A percentile compares a stretch with the other conserved stretches of the same genome.
phyloP scores from a whole-genome alignment of 1,140 invertebrate genomes.

The Kradibia gibbosae region DNA sequence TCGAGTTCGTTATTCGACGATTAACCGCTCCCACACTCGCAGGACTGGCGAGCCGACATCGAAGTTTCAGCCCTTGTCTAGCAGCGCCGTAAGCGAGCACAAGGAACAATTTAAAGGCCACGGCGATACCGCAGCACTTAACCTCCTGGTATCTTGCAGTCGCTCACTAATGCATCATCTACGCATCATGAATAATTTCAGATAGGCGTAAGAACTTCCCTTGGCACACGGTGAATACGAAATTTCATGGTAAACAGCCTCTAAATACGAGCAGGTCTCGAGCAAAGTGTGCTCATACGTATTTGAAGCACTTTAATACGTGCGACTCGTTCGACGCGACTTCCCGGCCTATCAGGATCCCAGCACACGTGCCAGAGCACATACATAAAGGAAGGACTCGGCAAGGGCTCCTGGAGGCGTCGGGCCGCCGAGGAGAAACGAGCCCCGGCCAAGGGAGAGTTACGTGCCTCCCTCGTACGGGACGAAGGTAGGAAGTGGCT shows the following conservation, averaged over 20 bases:
- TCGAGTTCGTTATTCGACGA: too few relatives aligned
- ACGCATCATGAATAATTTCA: neutral
- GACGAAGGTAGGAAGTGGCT: too few relatives aligned
- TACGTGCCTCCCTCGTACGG: neutral
- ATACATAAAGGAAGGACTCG: constrained; percentile 7
- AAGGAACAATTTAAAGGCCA: too few relatives aligned
- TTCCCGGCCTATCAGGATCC: neutral
- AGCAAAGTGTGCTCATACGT: neutral
- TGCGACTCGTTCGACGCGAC: neutral
- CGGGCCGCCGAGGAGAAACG: neutral
- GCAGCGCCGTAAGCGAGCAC: too few relatives aligned
- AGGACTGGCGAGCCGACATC: too few relatives aligned
- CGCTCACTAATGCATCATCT: neutral
- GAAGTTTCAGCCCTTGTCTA: too few relatives aligned
- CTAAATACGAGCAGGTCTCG: neutral
- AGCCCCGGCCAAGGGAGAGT: neutral
- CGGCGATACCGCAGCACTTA: neutral
- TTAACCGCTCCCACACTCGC: too few relatives aligned
- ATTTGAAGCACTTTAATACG: neutral
- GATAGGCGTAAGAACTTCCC: neutral
- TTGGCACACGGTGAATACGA: neutral
- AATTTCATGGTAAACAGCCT: neutral
- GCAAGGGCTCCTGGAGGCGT: neutral
- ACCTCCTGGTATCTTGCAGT: neutral
- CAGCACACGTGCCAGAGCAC: neutral